Conservation (phyloP, 2,888 invertebrate species). For the Theretra japonica region DNA sequence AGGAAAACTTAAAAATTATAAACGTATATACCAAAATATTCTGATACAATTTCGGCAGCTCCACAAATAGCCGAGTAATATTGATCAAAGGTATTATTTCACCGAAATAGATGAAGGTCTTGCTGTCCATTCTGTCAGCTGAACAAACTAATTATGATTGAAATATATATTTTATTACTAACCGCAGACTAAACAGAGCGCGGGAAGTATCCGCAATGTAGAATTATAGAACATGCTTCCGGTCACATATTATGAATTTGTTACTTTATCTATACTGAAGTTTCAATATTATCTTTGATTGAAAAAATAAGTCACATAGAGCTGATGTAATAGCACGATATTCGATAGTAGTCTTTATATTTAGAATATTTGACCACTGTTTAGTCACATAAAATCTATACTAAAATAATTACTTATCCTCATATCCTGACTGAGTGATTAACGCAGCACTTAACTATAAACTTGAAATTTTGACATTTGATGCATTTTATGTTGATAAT, state of each 20-base stretch:
- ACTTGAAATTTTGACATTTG: no score
- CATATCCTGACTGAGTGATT: no score
- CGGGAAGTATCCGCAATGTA: background rate
- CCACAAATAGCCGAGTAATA: conserved; percentile 37
- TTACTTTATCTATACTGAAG: background rate
- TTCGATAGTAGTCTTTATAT: no score
- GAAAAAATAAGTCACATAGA: background rate
- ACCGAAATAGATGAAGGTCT: conserved; percentile 41
- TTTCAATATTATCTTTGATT: background rate
- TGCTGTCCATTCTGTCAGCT: conserved; percentile 32
- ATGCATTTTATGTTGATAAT: no score
- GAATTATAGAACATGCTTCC: background rate
- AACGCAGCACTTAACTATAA: no score
- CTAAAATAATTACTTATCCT: no score
- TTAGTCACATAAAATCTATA: no score
- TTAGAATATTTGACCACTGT: no score
- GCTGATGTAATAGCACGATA: no score
- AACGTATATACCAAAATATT: background rate
- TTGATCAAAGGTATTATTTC: conserved; percentile 36
- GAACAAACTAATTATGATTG: conserved; percentile 35
- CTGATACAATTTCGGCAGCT: conserved; percentile 11
- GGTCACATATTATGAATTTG: background rate
- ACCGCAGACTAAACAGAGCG: conserved; percentile 9
- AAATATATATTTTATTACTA: conserved; percentile 35
- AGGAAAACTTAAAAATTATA: background rate